Evolutionary conservation across 1,140 invertebrate genomes (phyloP).

Genomic region (Bombus affinis): DNA sequence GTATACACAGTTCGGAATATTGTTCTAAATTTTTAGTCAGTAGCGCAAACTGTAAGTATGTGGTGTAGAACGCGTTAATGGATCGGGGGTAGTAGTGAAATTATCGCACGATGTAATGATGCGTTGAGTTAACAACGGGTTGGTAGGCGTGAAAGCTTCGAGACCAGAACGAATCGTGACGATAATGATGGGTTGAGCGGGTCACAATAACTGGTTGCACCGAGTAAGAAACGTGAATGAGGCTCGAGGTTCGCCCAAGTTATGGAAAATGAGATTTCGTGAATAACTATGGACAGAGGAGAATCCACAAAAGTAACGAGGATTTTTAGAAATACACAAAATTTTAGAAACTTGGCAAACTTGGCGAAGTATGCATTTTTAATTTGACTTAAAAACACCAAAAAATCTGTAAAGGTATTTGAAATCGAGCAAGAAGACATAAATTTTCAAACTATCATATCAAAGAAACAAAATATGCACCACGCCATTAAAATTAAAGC

Average conservation of each 20-base stretch:
- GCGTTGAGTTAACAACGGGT: slow-evolving; percentile 17
- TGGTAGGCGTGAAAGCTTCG: slow-evolving; percentile 45
- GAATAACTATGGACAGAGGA: neutral
- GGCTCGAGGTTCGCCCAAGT: too few species aligned
- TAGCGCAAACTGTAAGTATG: neutral
- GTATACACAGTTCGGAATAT: too few species aligned
- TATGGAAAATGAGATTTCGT: neutral
- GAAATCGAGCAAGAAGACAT: too few species aligned
- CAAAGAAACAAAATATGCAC: too few species aligned
- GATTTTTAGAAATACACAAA: too few species aligned
- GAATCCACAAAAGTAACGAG: neutral
- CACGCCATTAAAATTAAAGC: too few species aligned
- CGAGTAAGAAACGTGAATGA: neutral
- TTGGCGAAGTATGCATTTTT: too few species aligned
- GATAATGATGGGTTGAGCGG: slow-evolving; percentile 29
- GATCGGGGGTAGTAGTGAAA: neutral
- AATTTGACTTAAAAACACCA: too few species aligned
- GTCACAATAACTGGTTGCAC: slow-evolving; percentile 26
- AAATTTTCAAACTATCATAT: too few species aligned
- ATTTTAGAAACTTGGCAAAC: too few species aligned
- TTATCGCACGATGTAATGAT: slow-evolving; percentile 32
- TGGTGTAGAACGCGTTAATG: neutral
- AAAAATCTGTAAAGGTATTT: too few species aligned
- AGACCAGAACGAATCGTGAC: slow-evolving; percentile 36
- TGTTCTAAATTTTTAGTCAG: too few species aligned